Conservation (phyloP, 2,113 vertebrate genomes). For the Cepphus grylle region DNA sequence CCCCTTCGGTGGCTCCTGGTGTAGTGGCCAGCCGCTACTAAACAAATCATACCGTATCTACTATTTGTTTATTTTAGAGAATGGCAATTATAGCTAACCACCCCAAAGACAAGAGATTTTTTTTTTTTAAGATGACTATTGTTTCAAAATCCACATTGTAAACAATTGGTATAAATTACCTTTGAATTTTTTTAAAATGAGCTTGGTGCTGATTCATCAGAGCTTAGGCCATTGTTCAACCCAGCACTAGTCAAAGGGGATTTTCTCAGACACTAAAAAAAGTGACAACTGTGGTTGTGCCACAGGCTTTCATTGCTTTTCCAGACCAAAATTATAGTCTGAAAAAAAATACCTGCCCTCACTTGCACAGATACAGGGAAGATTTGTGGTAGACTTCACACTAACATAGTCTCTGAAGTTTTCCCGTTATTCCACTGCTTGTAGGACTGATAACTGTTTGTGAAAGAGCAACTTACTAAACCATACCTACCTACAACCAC, state of each 20-base stretch:
- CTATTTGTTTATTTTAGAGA: not conserved
- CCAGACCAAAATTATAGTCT: not conserved
- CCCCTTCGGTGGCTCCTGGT: not conserved
- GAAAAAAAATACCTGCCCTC: not conserved
- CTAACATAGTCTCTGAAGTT: not conserved
- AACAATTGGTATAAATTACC: not conserved
- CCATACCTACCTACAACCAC: not conserved
- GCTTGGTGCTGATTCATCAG: not conserved
- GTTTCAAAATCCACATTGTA: not conserved
- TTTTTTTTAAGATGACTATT: not conserved
- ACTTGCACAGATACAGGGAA: not conserved
- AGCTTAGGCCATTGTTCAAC: not conserved
- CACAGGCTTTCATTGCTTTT: not conserved
- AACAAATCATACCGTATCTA: not conserved
- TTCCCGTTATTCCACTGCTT: not conserved
- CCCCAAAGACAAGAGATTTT: not conserved
- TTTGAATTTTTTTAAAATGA: not conserved
- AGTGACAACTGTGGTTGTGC: not conserved
- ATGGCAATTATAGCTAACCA: not conserved
- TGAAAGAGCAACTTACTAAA: not conserved
- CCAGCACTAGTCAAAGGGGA: not conserved
- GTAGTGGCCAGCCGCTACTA: not conserved
- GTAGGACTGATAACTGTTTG: not conserved
- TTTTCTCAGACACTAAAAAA: not conserved
- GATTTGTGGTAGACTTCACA: not conserved